Evolutionary conservation across 2,113 vertebrate species (phyloP).

Genomic region (Neogobius melanostomus): DNA sequence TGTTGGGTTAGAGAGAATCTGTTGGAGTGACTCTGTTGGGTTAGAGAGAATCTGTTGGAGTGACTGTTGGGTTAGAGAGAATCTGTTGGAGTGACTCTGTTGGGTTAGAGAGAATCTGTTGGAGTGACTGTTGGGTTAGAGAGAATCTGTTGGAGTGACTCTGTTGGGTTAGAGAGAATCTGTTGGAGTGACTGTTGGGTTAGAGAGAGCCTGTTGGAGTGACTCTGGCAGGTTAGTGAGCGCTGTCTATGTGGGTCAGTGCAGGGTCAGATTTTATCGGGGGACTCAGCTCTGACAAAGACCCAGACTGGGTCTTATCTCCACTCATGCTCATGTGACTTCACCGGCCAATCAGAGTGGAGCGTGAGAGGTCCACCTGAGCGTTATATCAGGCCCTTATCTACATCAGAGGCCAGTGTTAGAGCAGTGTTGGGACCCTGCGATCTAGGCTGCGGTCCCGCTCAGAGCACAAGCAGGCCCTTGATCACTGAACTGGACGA

Average conservation of each 20-base stretch:
- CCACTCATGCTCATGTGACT: neutral
- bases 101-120: too few relatives aligned
- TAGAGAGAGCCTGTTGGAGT: too few relatives aligned
- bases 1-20: too few relatives aligned
- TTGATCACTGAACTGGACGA: too few relatives aligned
- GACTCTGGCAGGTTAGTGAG: neutral
- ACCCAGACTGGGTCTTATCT: slow-evolving; percentile 2
- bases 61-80: too few relatives aligned
- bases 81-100: too few relatives aligned
- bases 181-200: too few relatives aligned
- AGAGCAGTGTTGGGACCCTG: neutral
- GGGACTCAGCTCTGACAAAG: neutral
- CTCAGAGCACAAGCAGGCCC: neutral
- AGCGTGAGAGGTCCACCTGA: neutral
- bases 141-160: too few relatives aligned
- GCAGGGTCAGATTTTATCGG: neutral
- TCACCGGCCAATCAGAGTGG: neutral
- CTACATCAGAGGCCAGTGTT: neutral
- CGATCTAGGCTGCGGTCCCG: neutral
- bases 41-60: too few relatives aligned
- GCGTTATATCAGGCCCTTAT: neutral
- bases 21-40: too few relatives aligned
- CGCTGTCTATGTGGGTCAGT: neutral
- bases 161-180: too few relatives aligned
- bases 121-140: too few relatives aligned